Percentiles rank a stretch among this genome's conserved stretches.
Evolutionary conservation across 2,113 vertebrate genomes (phyloP).

Genomic region (Leptodactylus fuscus): DNA sequence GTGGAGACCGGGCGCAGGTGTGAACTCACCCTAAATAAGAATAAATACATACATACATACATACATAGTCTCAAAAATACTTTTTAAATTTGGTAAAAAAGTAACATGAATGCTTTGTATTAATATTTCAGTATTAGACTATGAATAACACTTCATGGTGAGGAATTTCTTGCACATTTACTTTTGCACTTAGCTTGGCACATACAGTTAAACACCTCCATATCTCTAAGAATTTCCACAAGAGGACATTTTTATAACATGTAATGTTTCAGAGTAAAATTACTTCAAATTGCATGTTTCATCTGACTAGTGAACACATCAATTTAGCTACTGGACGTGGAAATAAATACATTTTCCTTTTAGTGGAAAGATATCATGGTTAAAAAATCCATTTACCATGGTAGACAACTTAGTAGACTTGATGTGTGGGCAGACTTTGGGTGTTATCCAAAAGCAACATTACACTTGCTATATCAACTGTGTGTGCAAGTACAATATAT

Average conservation of each 20-base stretch:
- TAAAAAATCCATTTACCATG: slow-evolving; percentile 19
- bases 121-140: too few species aligned
- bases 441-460: slow-evolving; percentile 3
- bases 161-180: too few species aligned
- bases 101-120: too few species aligned
- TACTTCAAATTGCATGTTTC: slow-evolving; percentile 4
- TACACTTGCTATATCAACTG: not conserved
- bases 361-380: not conserved
- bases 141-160: too few species aligned
- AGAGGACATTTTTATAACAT: not conserved
- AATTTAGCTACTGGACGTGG: not conserved
- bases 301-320: not conserved
- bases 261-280: not conserved
- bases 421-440: slow-evolving; percentile 24
- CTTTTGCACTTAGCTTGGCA: too few species aligned
- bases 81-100: too few species aligned
- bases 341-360: not conserved
- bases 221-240: not conserved
- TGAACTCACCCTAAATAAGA: too few species aligned
- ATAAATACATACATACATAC: too few species aligned
- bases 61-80: too few species aligned
- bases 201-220: not conserved
- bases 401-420: not conserved
- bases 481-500: not conserved
- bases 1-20: too few species aligned